Conservation (phyloP, 2,113 vertebrate genomes). For the Pipra filicauda region DNA sequence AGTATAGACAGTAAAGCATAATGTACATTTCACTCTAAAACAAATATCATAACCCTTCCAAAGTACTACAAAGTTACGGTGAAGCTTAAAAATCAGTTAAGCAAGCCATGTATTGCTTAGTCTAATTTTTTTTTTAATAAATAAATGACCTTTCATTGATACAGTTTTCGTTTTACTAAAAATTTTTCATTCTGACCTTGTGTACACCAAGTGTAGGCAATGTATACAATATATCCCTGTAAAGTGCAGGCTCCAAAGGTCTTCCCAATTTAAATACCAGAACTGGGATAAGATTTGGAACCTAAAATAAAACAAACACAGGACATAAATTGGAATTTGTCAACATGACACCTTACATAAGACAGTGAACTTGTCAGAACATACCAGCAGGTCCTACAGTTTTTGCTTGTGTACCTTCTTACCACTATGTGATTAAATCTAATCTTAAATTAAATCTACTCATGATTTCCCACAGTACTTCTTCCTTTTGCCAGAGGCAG, state of each 20-base stretch:
- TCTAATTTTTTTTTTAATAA: not conserved
- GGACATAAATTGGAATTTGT: not conserved
- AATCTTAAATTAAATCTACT: not conserved
- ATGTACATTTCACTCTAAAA: not conserved
- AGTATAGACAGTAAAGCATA: not conserved
- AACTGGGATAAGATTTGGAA: conserved; percentile 86
- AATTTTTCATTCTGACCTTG: conserved; percentile 79
- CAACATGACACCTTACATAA: rapidly evolving
- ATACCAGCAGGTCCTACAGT: not conserved
- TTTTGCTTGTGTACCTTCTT: not conserved
- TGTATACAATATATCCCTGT: conserved; percentile 83
- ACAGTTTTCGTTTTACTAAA: not conserved
- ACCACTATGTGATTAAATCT: not conserved
- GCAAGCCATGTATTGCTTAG: not conserved
- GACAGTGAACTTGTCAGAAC: not conserved
- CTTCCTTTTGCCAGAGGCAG: not conserved
- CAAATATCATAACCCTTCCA: not conserved
- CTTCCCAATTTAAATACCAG: conserved; percentile 87
- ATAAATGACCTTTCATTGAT: not conserved
- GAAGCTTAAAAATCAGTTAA: not conserved
- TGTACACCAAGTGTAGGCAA: conserved; percentile 89
- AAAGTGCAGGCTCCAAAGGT: conserved; percentile 78
- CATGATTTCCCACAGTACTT: not conserved
- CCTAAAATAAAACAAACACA: conserved; percentile 72
- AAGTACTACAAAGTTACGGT: not conserved